Percentiles rank a stretch among this genome's conserved stretches.
These are phyloP conservation scores for Potamilus streckersoni DNA, from an alignment of 1,140 invertebrate species.

Conservation along the genomic window DNA sequence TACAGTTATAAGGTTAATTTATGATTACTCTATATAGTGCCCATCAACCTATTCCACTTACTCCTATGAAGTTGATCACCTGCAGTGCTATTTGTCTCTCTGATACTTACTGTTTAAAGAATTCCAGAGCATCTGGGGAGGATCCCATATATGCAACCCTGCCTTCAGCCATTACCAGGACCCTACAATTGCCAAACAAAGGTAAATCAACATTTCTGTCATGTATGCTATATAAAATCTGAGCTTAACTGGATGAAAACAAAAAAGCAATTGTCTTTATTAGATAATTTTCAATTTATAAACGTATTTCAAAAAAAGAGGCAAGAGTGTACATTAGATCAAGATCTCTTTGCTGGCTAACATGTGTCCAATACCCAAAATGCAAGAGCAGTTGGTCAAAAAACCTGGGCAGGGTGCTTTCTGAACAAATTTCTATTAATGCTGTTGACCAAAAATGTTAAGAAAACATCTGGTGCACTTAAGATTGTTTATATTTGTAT, in stretches of 20 bases:
- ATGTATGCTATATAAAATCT: neutral
- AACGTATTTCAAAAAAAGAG: neutral
- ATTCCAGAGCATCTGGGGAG: conserved; percentile 80
- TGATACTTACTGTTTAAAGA: conserved; percentile 81
- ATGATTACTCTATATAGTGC: too few species aligned
- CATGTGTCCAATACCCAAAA: too few species aligned
- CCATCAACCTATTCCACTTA: too few species aligned
- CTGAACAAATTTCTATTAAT: neutral
- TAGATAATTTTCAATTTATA: neutral
- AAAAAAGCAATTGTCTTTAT: neutral
- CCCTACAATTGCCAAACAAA: conserved; percentile 47
- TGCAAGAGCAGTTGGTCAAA: too few species aligned
- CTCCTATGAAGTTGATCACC: too few species aligned
- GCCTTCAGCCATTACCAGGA: conserved; percentile 92
- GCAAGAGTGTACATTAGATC: neutral
- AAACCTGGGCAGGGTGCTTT: neutral
- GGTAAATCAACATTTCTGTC: neutral
- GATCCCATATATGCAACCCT: conserved; percentile 90
- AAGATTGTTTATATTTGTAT: too few species aligned
- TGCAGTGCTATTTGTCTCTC: too few species aligned
- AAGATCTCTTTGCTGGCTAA: too few species aligned
- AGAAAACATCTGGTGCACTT: too few species aligned
- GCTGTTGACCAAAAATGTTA: too few species aligned
- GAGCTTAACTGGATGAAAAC: neutral
- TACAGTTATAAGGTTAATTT: too few species aligned